Percentiles rank a stretch among this genome's conserved stretches.
Conservation (phyloP, 2,113 vertebrate species). For the Chionis minor region DNA sequence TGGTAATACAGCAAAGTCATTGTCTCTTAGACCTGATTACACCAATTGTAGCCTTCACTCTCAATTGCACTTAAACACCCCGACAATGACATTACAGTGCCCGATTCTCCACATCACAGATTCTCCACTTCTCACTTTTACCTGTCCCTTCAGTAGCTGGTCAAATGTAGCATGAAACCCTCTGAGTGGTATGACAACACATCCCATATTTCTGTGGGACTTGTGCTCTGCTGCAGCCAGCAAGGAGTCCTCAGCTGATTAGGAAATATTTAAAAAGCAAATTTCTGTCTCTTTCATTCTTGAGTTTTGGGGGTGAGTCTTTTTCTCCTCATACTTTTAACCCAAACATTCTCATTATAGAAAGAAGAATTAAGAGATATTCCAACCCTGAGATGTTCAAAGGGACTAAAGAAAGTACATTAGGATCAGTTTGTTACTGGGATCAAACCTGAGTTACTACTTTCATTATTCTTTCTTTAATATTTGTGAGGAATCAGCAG, state of each 20-base stretch:
- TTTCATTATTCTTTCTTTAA: neutral
- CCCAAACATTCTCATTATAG: neutral
- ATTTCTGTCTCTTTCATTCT: neutral
- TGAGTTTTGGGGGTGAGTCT: neutral
- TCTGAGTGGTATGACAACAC: neutral
- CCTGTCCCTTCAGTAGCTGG: neutral
- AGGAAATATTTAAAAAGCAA: neutral
- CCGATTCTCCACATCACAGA: neutral
- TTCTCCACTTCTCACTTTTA: neutral
- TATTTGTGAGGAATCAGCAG: neutral
- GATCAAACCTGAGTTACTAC: neutral
- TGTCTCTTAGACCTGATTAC: neutral
- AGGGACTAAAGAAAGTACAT: neutral
- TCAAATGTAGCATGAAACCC: neutral
- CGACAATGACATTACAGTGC: neutral
- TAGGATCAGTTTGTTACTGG: neutral
- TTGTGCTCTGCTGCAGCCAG: neutral
- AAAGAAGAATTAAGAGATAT: neutral
- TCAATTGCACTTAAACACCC: neutral
- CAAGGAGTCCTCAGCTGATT: neutral
- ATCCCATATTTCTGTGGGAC: neutral
- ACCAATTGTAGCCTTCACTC: neutral
- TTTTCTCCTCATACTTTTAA: neutral
- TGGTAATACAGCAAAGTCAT: neutral
- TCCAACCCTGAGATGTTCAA: neutral